Conservation (phyloP, 2,888 invertebrate species). For the Nasonovia ribisnigri region DNA sequence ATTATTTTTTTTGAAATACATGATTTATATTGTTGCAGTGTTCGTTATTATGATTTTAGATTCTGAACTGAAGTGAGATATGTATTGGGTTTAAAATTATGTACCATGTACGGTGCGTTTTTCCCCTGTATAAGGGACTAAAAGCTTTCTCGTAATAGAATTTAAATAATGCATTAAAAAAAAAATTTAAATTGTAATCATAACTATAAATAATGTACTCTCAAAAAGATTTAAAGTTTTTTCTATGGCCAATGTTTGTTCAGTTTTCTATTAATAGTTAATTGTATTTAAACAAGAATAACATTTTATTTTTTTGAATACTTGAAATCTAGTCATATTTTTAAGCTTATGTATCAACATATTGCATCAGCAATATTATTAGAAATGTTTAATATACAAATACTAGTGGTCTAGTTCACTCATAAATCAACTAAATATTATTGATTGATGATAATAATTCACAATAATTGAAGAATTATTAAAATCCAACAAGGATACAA, state of each 20-base stretch:
- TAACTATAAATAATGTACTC: background rate
- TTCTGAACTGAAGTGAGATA: background rate
- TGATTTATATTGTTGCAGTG: background rate
- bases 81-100: background rate
- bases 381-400: background rate
- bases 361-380: too few species aligned
- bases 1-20: background rate
- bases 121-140: background rate
- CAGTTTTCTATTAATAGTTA: background rate
- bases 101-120: background rate
- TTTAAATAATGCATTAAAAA: background rate
- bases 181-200: background rate
- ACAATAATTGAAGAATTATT: background rate
- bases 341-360: background rate
- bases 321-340: background rate
- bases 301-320: background rate
- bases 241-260: background rate
- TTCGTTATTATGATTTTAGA: background rate
- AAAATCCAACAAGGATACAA: background rate
- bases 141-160: background rate
- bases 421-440: background rate
- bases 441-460: background rate
- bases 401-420: background rate
- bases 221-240: background rate
- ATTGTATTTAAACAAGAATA: background rate